Conservation (phyloP, 2,888 invertebrate genomes). For the Trissonchulus sp. region DNA sequence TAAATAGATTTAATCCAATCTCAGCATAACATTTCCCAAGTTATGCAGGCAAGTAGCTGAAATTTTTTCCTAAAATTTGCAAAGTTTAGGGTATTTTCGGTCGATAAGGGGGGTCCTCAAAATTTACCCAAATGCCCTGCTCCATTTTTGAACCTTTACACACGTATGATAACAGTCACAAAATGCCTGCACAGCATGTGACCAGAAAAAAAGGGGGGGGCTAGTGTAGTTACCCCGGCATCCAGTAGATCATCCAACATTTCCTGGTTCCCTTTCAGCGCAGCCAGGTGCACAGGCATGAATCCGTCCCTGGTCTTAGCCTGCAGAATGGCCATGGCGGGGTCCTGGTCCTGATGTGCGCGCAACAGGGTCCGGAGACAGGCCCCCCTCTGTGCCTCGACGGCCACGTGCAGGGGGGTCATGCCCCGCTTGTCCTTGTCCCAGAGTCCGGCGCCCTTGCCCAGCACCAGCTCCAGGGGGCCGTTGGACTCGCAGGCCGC, state of each 20-base stretch:
- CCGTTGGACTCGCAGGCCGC: slow-evolving; percentile 57
- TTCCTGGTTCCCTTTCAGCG: not conserved
- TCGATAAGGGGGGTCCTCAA: no score
- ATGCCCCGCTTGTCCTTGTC: slow-evolving; percentile 47
- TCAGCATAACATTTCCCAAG: no score
- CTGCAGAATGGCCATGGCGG: not conserved
- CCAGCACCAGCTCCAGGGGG: slow-evolving; percentile 55
- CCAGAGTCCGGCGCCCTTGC: slow-evolving; percentile 40
- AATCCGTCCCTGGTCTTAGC: not conserved
- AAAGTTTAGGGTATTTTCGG: no score
- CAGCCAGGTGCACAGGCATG: slow-evolving; percentile 8
- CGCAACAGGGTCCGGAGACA: slow-evolving; percentile 54
- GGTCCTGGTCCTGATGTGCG: slow-evolving; percentile 1
- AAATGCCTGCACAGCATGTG: no score
- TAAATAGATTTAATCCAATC: no score
- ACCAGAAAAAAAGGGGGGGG: no score
- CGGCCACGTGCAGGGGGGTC: slow-evolving; percentile 55
- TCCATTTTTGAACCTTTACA: no score
- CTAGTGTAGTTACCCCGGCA: no score
- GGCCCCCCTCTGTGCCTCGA: slow-evolving; percentile 51
- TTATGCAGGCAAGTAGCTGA: no score
- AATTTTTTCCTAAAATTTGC: no score
- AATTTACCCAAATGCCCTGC: no score
- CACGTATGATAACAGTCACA: no score
- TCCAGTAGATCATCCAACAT: not conserved